Percentiles rank a stretch among this genome's conserved stretches.
phyloP scores from a whole-genome alignment of 2,888 invertebrate species.

The Aphidoletes aphidimyza region DNA sequence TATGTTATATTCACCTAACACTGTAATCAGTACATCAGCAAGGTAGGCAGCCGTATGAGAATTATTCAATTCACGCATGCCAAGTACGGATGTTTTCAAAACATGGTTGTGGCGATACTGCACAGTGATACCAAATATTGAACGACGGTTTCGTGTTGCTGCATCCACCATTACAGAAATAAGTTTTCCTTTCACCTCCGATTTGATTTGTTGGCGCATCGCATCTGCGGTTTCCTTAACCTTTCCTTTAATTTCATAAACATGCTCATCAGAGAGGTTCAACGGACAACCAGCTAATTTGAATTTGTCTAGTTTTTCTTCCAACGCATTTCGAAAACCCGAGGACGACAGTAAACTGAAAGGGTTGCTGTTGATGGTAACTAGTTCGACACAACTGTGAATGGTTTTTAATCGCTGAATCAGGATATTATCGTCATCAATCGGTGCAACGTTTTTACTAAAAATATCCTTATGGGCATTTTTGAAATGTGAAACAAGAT shows the following conservation, averaged over 20 bases:
- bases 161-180: neutral
- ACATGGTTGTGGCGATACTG: constrained; percentile 21
- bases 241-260: neutral
- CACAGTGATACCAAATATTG: constrained; percentile 22
- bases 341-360: neutral
- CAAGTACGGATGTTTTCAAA: neutral
- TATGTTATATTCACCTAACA: neutral
- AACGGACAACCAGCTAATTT: neutral
- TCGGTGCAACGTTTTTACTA: no score
- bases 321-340: neutral
- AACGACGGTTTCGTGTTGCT: neutral
- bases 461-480: no score
- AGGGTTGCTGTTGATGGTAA: neutral
- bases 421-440: no score
- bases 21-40: neutral
- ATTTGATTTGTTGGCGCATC: neutral
- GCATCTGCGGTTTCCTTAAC: neutral
- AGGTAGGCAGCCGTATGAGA: constrained; percentile 8
- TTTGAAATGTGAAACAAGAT: no score
- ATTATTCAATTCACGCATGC: constrained; percentile 4
- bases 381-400: neutral
- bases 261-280: neutral
- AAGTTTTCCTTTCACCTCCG: neutral
- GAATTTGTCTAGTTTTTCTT: neutral
- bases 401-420: neutral